These are phyloP conservation scores for Paramormyrops kingsleyae DNA, from an alignment of 2,113 vertebrate species.

Conservation along the genomic window DNA sequence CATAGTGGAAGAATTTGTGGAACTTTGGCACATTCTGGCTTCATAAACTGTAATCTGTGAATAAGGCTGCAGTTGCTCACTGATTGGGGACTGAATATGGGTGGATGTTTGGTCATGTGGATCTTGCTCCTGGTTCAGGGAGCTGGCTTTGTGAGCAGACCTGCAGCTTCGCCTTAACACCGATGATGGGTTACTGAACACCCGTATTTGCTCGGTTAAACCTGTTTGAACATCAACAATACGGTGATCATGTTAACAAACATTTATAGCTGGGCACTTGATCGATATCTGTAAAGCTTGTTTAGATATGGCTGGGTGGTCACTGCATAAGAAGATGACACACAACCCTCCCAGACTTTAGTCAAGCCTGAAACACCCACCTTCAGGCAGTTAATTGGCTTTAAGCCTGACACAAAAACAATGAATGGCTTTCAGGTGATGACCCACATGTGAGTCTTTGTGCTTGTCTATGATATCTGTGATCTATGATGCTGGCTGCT, in stretches of 20 bases:
- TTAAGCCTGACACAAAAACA: background rate
- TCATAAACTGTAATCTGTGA: background rate
- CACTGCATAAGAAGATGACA: background rate
- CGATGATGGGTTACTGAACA: background rate
- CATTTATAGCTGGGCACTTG: background rate
- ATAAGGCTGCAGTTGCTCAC: background rate
- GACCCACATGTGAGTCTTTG: background rate
- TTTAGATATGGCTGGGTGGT: background rate
- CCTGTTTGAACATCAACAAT: background rate
- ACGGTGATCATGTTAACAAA: background rate
- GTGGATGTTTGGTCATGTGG: background rate
- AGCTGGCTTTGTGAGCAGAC: background rate
- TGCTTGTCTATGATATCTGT: background rate
- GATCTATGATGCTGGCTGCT: background rate
- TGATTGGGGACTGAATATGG: background rate
- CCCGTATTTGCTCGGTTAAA: background rate
- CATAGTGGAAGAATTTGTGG: background rate
- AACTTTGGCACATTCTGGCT: background rate
- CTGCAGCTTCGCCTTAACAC: background rate
- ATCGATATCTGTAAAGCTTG: background rate
- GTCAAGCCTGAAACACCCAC: background rate
- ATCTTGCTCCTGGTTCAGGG: background rate
- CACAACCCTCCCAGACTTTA: background rate
- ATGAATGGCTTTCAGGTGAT: background rate
- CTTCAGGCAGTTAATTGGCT: background rate